Evolutionary conservation across 2,888 invertebrate genomes (phyloP).

Genomic region (Drosophila bunnanda): DNA sequence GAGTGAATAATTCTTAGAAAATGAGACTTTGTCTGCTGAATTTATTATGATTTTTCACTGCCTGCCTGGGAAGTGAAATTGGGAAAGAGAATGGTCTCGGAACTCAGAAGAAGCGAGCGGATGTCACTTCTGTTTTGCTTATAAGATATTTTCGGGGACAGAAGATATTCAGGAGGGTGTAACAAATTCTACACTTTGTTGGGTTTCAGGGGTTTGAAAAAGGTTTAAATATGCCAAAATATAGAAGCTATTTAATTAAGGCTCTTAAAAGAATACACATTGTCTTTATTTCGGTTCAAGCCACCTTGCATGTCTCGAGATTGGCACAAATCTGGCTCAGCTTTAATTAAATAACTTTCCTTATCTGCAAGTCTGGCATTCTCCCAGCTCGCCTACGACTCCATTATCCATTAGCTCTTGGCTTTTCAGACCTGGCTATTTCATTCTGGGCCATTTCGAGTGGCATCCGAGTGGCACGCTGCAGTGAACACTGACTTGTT

Average conservation of each 20-base stretch:
- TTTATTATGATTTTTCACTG: constrained; percentile 28
- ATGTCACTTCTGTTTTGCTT: not conserved
- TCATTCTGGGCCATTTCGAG: constrained; percentile 56
- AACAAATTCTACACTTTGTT: not conserved
- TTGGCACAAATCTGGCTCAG: constrained; percentile 67
- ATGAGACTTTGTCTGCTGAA: constrained; percentile 44
- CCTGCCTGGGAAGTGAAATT: constrained; percentile 34
- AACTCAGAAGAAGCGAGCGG: not conserved
- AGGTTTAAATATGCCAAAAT: not conserved
- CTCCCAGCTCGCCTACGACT: constrained; percentile 54
- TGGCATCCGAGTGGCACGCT: constrained; percentile 78
- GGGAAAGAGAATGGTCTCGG: constrained; percentile 19
- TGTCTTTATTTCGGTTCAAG: constrained; percentile 27
- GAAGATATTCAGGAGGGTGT: not conserved
- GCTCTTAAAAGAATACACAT: not conserved
- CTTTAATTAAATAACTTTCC: constrained; percentile 75
- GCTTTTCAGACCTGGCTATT: constrained; percentile 16
- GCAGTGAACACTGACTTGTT: constrained; percentile 63
- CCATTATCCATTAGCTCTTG: constrained; percentile 60
- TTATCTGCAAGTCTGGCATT: constrained; percentile 52
- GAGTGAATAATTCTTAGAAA: constrained; percentile 50
- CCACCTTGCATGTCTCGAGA: constrained; percentile 61
- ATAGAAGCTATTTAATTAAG: too few species aligned
- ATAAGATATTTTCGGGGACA: too few species aligned
- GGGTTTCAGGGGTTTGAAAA: not conserved